Conservation (phyloP, 2,888 invertebrate genomes). For the Baccha elongata region DNA sequence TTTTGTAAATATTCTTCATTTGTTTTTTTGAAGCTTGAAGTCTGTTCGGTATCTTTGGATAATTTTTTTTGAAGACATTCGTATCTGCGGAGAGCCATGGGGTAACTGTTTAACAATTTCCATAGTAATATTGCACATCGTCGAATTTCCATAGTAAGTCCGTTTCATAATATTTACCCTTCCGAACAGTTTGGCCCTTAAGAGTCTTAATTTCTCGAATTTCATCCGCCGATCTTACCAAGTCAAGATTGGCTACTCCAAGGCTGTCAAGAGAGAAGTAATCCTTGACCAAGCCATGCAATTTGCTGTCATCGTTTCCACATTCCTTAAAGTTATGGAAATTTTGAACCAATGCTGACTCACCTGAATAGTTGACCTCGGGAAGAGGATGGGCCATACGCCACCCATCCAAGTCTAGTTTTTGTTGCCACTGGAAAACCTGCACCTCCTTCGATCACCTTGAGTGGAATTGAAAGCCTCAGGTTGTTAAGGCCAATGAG, state of each 20-base stretch:
- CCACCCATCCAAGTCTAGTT: slow-evolving; percentile 42
- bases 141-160: slow-evolving; percentile 73
- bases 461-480: background rate
- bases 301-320: background rate
- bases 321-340: background rate
- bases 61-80: slow-evolving; percentile 65
- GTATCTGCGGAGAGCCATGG: slow-evolving; percentile 62
- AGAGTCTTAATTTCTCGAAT: background rate
- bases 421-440: slow-evolving; percentile 19
- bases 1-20: slow-evolving; percentile 21
- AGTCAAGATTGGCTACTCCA: background rate
- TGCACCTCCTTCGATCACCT: slow-evolving; percentile 10
- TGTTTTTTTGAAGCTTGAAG: slow-evolving; percentile 7
- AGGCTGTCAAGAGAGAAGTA: slow-evolving; percentile 7
- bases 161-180: slow-evolving; percentile 46
- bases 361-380: too few species aligned
- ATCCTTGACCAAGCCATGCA: background rate
- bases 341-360: too few species aligned
- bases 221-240: background rate
- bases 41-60: slow-evolving; percentile 20
- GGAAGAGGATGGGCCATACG: slow-evolving; percentile 3
- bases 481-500: slow-evolving; percentile 17
- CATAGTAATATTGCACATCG: slow-evolving; percentile 32
- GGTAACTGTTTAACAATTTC: slow-evolving; percentile 74
- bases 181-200: slow-evolving; percentile 7